phyloP scores from a whole-genome alignment of 2,888 invertebrate species.

The Erebia palarica region DNA sequence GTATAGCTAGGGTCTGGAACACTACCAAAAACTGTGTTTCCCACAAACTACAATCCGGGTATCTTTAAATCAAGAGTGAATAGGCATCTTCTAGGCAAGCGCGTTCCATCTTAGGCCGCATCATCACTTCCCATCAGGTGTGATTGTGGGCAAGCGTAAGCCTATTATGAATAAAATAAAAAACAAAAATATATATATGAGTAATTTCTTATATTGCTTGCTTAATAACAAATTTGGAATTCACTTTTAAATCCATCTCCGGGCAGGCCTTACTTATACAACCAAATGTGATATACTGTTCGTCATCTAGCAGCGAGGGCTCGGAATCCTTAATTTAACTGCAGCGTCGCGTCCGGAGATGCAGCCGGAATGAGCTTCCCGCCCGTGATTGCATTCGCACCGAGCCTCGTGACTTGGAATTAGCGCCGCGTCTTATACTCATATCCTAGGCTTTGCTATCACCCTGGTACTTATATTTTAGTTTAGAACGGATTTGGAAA shows the following conservation, averaged over 20 bases:
- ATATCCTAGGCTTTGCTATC: constrained; percentile 7
- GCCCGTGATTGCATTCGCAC: constrained; percentile 75
- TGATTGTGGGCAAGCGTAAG: too few relatives aligned
- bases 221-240: too few relatives aligned
- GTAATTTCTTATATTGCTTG: too few relatives aligned
- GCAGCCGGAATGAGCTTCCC: constrained; percentile 76
- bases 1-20: too few relatives aligned
- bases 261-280: neutral
- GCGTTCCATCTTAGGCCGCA: too few relatives aligned
- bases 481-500: neutral
- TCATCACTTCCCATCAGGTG: too few relatives aligned
- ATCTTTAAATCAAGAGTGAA: too few relatives aligned
- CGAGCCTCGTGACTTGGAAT: constrained; percentile 65
- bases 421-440: constrained; percentile 49
- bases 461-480: constrained; percentile 10
- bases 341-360: constrained; percentile 67
- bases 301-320: constrained; percentile 24
- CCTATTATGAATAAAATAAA: too few relatives aligned
- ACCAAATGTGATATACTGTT: neutral
- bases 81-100: too few relatives aligned
- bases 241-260: neutral
- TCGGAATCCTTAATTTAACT: constrained; percentile 76
- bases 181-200: too few relatives aligned
- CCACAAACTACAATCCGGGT: too few relatives aligned
- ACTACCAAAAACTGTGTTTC: too few relatives aligned